Evolutionary conservation across 2,797 vertebrate species (phyloP), one percentile per base, ranked within the genome.

Genomic region (Sebastes steindachneri): DNA sequence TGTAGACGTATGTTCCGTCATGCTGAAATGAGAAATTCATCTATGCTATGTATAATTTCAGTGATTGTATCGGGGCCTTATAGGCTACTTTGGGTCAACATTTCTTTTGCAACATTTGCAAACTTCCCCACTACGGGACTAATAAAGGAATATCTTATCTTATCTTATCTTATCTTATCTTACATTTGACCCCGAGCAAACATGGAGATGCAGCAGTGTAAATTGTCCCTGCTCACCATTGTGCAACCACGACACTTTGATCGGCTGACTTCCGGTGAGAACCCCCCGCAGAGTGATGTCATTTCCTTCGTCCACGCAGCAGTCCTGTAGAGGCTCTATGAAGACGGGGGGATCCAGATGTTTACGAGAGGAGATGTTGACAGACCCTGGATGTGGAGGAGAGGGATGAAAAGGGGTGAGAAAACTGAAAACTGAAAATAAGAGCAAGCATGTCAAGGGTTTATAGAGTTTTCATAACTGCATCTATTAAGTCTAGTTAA

Each of bases 201-300:
- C 55, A 23, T n/a, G 1, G 7, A 64, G 64, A 55, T 29, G 51
- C 2, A 28, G n/a, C 48, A 28, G 19, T 9, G 15, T 7, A 26
- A 21, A 58, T 48, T 3, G 21, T 37, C 45, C 14, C 12, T 62
- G 41, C 94, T 95, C 85, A 96, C 96, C 96, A 76, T 96, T 96
- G 87, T 96, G 95, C 58, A 96, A 55, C 96, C 96, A 96, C 2
- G 86, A 91, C 73, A 95, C 87, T 62, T 63, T 91, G 72, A 96
- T 88, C 0, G 96, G 95, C 75, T 87, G 91, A 73, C 83, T 91
- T 35, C 96, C 96, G 5, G 80, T 70, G 67, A 96, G 65, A 55
- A 83, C 67, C 1, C 92, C 95, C 8, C 73, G 74, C 7, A 96
- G 82, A 0, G 51, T 87, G 80, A 96, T 86, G 84, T 95, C 88